These are phyloP conservation scores for Drosophila monieri DNA, from an alignment of 2,888 invertebrate species.

Conservation along the genomic window DNA sequence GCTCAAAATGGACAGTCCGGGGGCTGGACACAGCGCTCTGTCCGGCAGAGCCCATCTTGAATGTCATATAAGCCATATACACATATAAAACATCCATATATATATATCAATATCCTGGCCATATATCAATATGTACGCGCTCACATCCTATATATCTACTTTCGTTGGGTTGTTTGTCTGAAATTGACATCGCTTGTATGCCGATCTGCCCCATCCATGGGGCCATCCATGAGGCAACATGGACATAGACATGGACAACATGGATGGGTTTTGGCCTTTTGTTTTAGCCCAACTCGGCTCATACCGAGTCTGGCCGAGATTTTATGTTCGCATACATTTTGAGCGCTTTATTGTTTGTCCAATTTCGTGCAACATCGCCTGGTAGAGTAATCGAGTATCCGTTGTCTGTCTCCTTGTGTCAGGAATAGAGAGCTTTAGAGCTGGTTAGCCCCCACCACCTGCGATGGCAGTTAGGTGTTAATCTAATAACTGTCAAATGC, in stretches of 20 bases:
- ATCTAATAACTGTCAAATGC: conserved; percentile 78
- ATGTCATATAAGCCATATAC: conserved; percentile 45
- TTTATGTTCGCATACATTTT: conserved; percentile 74
- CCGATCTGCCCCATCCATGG: conserved; percentile 12
- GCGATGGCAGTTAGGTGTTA: conserved; percentile 64
- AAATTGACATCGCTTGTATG: conserved; percentile 75
- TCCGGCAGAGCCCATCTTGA: conserved; percentile 59
- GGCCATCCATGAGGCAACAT: conserved; percentile 9
- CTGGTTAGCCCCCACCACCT: neutral
- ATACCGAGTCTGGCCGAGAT: conserved; percentile 64
- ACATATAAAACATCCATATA: conserved; percentile 16
- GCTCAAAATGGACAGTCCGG: conserved; percentile 50
- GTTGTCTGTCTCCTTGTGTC: conserved; percentile 32
- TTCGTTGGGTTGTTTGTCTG: conserved; percentile 69
- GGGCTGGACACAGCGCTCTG: conserved; percentile 2
- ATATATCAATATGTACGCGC: conserved; percentile 46
- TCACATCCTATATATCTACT: conserved; percentile 33
- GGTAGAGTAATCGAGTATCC: conserved; percentile 63
- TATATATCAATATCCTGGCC: conserved; percentile 52
- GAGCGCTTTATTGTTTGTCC: conserved; percentile 76
- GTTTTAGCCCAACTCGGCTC: conserved; percentile 34
- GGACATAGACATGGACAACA: conserved; percentile 38
- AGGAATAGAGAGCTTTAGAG: conserved; percentile 14
- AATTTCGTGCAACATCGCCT: conserved; percentile 62
- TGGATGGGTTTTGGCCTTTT: conserved; percentile 46